Conservation (phyloP, 2,797 vertebrate genomes). For the Salmo trutta region DNA sequence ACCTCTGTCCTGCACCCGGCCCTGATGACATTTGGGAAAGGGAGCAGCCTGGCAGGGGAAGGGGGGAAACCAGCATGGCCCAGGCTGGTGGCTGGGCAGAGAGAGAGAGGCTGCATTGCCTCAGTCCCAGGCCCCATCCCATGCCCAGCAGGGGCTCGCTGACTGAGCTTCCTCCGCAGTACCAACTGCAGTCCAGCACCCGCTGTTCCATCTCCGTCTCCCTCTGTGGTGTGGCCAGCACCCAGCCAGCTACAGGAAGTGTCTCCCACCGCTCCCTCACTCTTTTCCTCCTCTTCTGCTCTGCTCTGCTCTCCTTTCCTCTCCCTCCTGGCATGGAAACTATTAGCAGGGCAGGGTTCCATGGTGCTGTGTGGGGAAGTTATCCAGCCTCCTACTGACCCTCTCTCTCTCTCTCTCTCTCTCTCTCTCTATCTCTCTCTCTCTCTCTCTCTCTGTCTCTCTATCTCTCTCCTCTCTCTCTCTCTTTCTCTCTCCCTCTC, state of each 20-base stretch:
- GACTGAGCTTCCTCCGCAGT: constrained; percentile 58
- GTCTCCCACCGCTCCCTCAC: constrained; percentile 57
- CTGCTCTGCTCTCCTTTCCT: constrained; percentile 52
- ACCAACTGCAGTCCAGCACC: constrained; percentile 47
- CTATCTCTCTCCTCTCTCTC: neutral
- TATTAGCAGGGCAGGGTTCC: constrained; percentile 73
- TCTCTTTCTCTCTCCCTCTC: constrained; percentile 8
- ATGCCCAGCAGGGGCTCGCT: constrained; percentile 7
- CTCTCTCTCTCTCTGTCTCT: neutral
- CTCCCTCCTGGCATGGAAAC: constrained; percentile 73
- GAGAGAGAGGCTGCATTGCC: neutral
- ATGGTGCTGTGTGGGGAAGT: constrained; percentile 63
- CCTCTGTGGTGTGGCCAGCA: constrained; percentile 53
- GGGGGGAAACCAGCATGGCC: neutral
- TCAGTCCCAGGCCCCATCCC: neutral
- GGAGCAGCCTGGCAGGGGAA: too few species aligned
- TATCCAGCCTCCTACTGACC: constrained; percentile 38
- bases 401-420: too few species aligned
- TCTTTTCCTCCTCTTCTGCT: constrained; percentile 23
- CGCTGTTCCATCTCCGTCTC: constrained; percentile 35
- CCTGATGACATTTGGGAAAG: neutral
- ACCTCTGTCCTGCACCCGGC: too few species aligned
- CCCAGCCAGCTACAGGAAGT: constrained; percentile 70
- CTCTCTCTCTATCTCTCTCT: neutral
- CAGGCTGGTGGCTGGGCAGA: neutral